Evolutionary conservation across 2,113 vertebrate species (phyloP).

Genomic region (Verasper variegatus): DNA sequence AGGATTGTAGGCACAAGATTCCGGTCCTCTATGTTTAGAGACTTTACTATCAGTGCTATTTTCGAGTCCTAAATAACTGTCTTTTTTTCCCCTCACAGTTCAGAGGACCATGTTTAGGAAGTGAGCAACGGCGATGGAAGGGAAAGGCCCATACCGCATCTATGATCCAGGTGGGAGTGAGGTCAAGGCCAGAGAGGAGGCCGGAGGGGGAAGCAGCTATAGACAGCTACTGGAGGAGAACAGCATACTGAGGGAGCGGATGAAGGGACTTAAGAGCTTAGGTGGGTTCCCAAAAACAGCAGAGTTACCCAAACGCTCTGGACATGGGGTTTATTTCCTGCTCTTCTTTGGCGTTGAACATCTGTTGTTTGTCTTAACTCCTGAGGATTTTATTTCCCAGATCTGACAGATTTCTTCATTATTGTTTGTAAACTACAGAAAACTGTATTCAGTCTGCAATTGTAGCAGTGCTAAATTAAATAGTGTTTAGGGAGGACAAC

Average conservation of each 20-base stretch:
- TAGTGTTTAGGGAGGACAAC: neutral
- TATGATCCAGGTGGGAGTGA: conserved; percentile 94
- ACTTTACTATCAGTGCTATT: conserved; percentile 1
- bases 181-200: conserved; percentile 82
- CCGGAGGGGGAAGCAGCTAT: conserved; percentile 81
- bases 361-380: neutral
- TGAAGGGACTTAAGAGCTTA: conserved; percentile 95
- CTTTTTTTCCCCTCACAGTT: conserved; percentile 46
- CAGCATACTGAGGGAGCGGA: conserved; percentile 90
- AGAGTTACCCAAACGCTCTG: conserved; percentile 11
- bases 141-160: conserved; percentile 94
- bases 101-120: conserved; percentile 75
- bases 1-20: neutral
- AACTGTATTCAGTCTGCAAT: neutral
- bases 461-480: neutral
- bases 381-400: neutral
- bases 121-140: conserved; percentile 88
- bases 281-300: conserved; percentile 80
- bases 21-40: neutral
- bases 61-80: conserved; percentile 6
- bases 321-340: neutral
- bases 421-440: neutral
- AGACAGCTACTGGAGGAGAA: conserved; percentile 93
- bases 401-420: neutral
- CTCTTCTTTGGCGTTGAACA: neutral